phyloP scores from a whole-genome alignment of 2,888 invertebrate genomes.

The Acleris literana region DNA sequence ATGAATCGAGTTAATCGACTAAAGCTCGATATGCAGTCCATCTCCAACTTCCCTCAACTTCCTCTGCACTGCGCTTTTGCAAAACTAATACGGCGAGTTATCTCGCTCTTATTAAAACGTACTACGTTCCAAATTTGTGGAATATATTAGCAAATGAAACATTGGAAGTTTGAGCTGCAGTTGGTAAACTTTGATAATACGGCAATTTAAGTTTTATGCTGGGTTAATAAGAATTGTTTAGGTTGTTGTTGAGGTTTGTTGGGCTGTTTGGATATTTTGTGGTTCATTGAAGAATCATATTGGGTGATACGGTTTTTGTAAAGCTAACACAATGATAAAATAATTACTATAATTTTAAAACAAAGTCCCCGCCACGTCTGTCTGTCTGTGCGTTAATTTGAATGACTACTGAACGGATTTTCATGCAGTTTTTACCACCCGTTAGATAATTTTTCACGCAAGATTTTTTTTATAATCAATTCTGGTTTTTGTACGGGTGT shows the following conservation, averaged over 20 bases:
- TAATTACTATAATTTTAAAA: no score
- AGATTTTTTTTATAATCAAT: no score
- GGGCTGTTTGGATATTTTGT: background rate
- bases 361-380: no score
- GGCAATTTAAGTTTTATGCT: slow-evolving; percentile 8
- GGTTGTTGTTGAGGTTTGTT: background rate
- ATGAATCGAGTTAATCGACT: slow-evolving; percentile 34
- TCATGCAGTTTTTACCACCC: no score
- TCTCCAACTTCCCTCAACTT: slow-evolving; percentile 34
- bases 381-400: no score
- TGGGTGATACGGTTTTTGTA: no score
- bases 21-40: slow-evolving; percentile 23
- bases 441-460: no score
- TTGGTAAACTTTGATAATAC: slow-evolving; percentile 5
- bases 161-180: slow-evolving; percentile 15
- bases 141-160: slow-evolving; percentile 7
- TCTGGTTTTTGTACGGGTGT: no score
- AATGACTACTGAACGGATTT: no score
- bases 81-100: background rate
- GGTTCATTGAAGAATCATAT: background rate
- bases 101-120: slow-evolving; percentile 6
- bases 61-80: slow-evolving; percentile 9
- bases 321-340: no score
- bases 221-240: slow-evolving; percentile 11
- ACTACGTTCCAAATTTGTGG: slow-evolving; percentile 7